Evolutionary conservation across 1,140 invertebrate genomes (phyloP), one percentile per base, ranked within the genome.

Genomic region (Pygmarrhopalites habei): DNA sequence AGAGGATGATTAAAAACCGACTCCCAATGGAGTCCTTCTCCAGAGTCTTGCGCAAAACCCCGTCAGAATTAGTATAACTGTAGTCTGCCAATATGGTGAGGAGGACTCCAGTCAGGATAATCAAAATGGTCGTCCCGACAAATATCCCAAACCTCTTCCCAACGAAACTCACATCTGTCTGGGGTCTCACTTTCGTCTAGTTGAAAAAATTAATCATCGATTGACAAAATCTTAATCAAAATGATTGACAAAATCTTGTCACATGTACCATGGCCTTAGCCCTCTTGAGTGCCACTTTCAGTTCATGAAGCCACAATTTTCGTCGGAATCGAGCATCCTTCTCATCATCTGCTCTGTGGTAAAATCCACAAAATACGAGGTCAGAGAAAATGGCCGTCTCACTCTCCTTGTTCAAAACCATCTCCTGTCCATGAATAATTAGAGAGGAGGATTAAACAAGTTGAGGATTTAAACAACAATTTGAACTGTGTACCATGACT

Each of bases 341-440:
- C 39, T 39, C 30, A 41, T 39, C 30, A 5, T 35, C 19, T 14
- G 30, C 23, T 25, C 53, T 12, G 19, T 39, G 30, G 15, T 41
- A 35, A 41, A n/a, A 56, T 14, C 53, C 53, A 56, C 53, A 35
- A 26, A 56, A 56, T 5, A 56, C 30, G 28, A 56, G 30, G 5
- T 56, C 53, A n/a, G 29, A 10, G 39, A 56, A 56, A 4, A n/a
- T 2, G 21, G 19, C 7, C 17, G 17, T 28, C 5, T 56, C 53
- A 21, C 28, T 10, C 12, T 56, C 53, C 25, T 35, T 3, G 21
- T 41, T 35, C 15, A n/a, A 4, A 2, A 56, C 53, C 10, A 56
- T 56, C 19, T 56, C 53, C 53, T 56, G 29, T 23, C 2, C 23
- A 7, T 52, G 23, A 21, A 14, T 21, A 52, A 26, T 46, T 46